These are phyloP conservation scores for Xiphydria camelus DNA, from an alignment of 2,888 invertebrate species.

Conservation along the genomic window DNA sequence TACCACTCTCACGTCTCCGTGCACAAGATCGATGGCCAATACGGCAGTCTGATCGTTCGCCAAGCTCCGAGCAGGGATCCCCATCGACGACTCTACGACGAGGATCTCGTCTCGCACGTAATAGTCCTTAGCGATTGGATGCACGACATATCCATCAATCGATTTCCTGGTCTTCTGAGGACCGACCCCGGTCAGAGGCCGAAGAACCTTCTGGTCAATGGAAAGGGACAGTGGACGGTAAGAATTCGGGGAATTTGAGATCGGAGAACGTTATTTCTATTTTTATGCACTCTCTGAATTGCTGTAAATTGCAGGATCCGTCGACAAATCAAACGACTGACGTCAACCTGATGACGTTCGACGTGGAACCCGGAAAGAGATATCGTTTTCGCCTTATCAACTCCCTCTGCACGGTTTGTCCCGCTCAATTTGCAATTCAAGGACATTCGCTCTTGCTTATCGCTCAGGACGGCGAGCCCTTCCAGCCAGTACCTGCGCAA, in stretches of 20 bases:
- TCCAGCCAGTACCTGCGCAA: slow-evolving; percentile 17
- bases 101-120: slow-evolving; percentile 21
- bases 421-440: slow-evolving; percentile 18
- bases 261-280: neutral
- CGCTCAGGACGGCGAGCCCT: slow-evolving; percentile 29
- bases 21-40: slow-evolving; percentile 26
- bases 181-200: slow-evolving; percentile 80
- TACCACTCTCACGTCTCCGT: slow-evolving; percentile 29
- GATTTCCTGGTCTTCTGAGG: slow-evolving; percentile 75
- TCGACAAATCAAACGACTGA: slow-evolving; percentile 9
- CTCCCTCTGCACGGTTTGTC: slow-evolving; percentile 28
- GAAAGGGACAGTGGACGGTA: slow-evolving; percentile 64
- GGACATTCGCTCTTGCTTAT: slow-evolving; percentile 24
- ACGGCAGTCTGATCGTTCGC: slow-evolving; percentile 25
- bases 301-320: slow-evolving; percentile 8
- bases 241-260: slow-evolving; percentile 3
- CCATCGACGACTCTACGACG: slow-evolving; percentile 21
- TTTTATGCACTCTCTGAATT: neutral
- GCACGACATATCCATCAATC: slow-evolving; percentile 72
- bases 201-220: slow-evolving; percentile 80
- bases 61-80: slow-evolving; percentile 16
- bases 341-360: slow-evolving; percentile 10
- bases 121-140: slow-evolving; percentile 27
- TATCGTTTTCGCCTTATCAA: slow-evolving; percentile 34
- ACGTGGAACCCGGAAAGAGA: slow-evolving; percentile 17